Conservation (phyloP, 2,888 invertebrate genomes). For the Bhutanitis thaidina region DNA sequence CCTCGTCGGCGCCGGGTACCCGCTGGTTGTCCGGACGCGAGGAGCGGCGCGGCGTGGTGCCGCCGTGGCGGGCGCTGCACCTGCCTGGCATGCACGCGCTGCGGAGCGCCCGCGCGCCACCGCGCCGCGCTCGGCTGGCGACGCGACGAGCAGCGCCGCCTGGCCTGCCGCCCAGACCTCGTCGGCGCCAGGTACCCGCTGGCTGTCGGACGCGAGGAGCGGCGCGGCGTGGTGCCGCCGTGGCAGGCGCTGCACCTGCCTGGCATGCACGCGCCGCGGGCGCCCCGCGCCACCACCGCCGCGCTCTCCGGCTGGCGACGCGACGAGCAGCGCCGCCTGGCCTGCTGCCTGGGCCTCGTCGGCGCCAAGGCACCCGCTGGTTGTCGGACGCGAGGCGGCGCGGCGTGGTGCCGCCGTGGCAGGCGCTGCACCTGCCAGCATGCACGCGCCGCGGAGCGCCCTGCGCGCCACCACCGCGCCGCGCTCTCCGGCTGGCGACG, state of each 20-base stretch:
- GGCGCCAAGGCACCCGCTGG: conserved; percentile 44
- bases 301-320: conserved; percentile 39
- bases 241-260: conserved; percentile 88
- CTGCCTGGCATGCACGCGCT: conserved; percentile 85
- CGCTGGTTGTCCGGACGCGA: conserved; percentile 47
- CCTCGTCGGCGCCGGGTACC: conserved; percentile 90
- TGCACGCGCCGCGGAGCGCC: conserved; percentile 70
- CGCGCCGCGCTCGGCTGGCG: conserved; percentile 94
- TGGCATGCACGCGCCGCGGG: conserved; percentile 80
- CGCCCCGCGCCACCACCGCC: neutral
- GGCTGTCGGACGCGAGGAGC: conserved; percentile 70
- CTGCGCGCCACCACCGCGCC: neutral
- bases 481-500: conserved; percentile 39
- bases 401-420: no score
- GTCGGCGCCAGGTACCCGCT: conserved; percentile 87
- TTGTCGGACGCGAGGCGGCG: conserved; percentile 44
- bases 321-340: conserved; percentile 69
- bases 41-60: conserved; percentile 91
- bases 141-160: conserved; percentile 87
- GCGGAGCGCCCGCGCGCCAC: conserved; percentile 85
- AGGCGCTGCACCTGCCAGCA: conserved; percentile 74
- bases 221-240: conserved; percentile 91
- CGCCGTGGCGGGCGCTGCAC: conserved; percentile 85
- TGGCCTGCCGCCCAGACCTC: conserved; percentile 73
- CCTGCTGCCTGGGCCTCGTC: conserved; percentile 44